Conservation (phyloP, 2,797 vertebrate species). For the Toxotes lorentzi region DNA sequence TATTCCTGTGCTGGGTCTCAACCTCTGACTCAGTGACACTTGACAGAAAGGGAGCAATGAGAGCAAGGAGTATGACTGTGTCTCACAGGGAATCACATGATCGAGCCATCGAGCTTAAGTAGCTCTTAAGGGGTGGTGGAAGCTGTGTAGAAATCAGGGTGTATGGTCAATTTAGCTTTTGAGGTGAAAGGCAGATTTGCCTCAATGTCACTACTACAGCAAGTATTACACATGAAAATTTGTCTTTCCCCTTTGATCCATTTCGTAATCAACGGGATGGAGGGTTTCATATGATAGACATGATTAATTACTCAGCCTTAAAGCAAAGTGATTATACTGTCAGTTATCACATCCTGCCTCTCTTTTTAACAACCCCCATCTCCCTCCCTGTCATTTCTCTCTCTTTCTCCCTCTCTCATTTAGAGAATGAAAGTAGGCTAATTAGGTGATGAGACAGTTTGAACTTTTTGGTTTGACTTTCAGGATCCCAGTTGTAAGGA, state of each 20-base stretch:
- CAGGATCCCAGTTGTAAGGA: not conserved
- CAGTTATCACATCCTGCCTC: conserved; percentile 19
- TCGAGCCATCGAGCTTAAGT: not conserved
- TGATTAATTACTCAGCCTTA: conserved; percentile 22
- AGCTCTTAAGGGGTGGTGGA: not conserved
- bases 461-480: conserved; percentile 41
- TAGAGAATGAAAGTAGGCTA: conserved; percentile 47
- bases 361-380: not conserved
- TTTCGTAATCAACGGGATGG: not conserved
- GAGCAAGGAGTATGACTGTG: conserved; percentile 29
- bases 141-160: conserved; percentile 5
- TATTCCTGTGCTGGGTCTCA: conserved; percentile 33
- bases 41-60: conserved; percentile 42
- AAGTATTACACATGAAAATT: not conserved
- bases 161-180: not conserved
- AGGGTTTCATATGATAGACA: conserved; percentile 18
- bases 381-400: not conserved
- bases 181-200: not conserved
- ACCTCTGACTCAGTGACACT: conserved; percentile 61
- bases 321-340: conserved; percentile 22
- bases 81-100: conserved; percentile 57
- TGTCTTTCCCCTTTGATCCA: not conserved
- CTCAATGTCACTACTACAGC: not conserved
- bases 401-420: not conserved
- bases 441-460: conserved; percentile 28